These are phyloP conservation scores for Drosophila hawaiiensis DNA, from an alignment of 2,888 invertebrate genomes.

Conservation along the genomic window DNA sequence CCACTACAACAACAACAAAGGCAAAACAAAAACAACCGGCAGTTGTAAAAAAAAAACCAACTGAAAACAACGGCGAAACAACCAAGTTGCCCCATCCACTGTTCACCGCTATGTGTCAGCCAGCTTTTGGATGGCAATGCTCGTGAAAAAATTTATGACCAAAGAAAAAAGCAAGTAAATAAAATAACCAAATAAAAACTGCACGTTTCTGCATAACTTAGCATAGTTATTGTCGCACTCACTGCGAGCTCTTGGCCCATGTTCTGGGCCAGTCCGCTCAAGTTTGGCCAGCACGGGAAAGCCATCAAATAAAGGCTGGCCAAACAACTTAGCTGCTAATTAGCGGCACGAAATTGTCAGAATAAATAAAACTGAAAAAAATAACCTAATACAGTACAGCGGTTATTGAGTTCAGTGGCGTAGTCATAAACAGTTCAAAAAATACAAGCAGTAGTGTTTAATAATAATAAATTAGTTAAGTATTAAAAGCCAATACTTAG, in stretches of 20 bases:
- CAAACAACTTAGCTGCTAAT: constrained; percentile 50
- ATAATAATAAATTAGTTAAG: not conserved
- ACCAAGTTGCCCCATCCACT: constrained; percentile 29
- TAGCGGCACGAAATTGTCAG: constrained; percentile 54
- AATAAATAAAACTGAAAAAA: constrained; percentile 28
- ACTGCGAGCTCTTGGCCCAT: constrained; percentile 11
- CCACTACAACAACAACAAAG: constrained; percentile 6
- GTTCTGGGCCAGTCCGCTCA: constrained; percentile 24
- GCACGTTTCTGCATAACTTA: constrained; percentile 68
- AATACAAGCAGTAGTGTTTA: not conserved
- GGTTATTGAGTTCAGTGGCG: not conserved
- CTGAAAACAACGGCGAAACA: constrained; percentile 8
- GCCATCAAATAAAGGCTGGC: constrained; percentile 40
- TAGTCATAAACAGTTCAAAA: not conserved
- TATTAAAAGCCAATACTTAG: not conserved
- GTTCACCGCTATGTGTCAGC: constrained; percentile 58
- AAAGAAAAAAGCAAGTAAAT: constrained; percentile 13
- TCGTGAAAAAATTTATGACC: constrained; percentile 52
- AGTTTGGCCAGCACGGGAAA: constrained; percentile 15
- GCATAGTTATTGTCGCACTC: constrained; percentile 36
- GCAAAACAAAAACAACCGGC: constrained; percentile 18
- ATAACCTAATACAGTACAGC: constrained; percentile 13
- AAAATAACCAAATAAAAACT: constrained; percentile 53
- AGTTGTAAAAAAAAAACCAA: constrained; percentile 16
- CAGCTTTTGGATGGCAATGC: constrained; percentile 31